phyloP scores from a whole-genome alignment of 2,888 invertebrate genomes.

The Priocnemis perturbator region DNA sequence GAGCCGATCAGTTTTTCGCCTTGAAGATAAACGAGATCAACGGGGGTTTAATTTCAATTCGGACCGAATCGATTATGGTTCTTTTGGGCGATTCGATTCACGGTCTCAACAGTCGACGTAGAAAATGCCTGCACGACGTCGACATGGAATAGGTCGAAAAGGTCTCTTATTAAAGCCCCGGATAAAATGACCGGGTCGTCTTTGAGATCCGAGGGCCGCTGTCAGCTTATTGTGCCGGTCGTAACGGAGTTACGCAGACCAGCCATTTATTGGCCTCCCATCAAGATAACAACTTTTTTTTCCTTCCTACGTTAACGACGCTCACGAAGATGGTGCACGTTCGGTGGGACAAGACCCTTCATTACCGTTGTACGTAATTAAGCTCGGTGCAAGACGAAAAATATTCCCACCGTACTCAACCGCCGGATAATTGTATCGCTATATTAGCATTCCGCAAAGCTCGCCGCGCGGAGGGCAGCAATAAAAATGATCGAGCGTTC shows the following conservation, averaged over 20 bases:
- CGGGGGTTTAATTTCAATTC: too few relatives aligned
- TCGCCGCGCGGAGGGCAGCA: too few relatives aligned
- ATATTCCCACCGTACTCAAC: slow-evolving; percentile 10
- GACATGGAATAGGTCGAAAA: slow-evolving; percentile 35
- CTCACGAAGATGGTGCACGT: slow-evolving; percentile 27
- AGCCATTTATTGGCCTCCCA: slow-evolving; percentile 53
- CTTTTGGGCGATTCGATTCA: too few relatives aligned
- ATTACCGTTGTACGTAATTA: slow-evolving; percentile 49
- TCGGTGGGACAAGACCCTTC: slow-evolving; percentile 45
- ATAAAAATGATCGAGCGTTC: too few relatives aligned
- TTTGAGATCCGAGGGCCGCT: slow-evolving; percentile 48
- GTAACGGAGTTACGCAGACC: slow-evolving; percentile 33
- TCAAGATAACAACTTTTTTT: slow-evolving; percentile 52
- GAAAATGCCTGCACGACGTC: neutral
- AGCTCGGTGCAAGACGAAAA: slow-evolving; percentile 42
- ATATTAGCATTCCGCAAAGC: slow-evolving; percentile 21
- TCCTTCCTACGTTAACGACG: slow-evolving; percentile 26
- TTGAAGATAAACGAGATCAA: too few relatives aligned
- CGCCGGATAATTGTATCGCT: slow-evolving; percentile 25
- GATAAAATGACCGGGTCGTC: slow-evolving; percentile 45
- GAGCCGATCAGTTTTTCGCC: too few relatives aligned
- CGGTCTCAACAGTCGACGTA: too few relatives aligned
- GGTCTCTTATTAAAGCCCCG: slow-evolving; percentile 49
- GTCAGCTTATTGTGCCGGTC: slow-evolving; percentile 48
- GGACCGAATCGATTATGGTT: too few relatives aligned